Evolutionary conservation across 2,113 vertebrate genomes (phyloP).

Genomic region (Bolborhynchus lineola): DNA sequence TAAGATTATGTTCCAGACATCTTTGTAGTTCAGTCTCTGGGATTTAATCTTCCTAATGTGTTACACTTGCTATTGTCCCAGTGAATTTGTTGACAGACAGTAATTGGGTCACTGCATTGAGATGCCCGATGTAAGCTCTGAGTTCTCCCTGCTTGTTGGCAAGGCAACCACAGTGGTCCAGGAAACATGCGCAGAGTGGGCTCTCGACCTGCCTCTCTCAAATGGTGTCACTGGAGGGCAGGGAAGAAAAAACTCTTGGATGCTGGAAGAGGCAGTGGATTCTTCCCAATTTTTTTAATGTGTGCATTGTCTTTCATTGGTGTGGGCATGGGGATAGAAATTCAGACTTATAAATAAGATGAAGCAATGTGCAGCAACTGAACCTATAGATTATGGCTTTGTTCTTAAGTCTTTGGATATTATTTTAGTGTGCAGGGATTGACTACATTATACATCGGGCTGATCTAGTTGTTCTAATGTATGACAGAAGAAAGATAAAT

Average conservation of each 20-base stretch:
- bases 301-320: background rate
- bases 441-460: background rate
- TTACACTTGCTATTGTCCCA: conserved; percentile 84
- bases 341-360: background rate
- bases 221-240: conserved; percentile 64
- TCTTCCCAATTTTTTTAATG: background rate
- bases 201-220: conserved; percentile 56
- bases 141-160: conserved; percentile 84
- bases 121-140: conserved; percentile 80
- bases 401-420: background rate
- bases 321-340: background rate
- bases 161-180: conserved; percentile 91
- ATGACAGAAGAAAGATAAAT: conserved; percentile 1
- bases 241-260: background rate
- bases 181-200: conserved; percentile 86
- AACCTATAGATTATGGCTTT: background rate
- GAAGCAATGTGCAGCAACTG: background rate
- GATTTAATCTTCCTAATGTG: conserved; percentile 77
- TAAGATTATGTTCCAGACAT: conserved; percentile 29
- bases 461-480: background rate
- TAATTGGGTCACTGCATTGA: conserved; percentile 96
- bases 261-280: background rate
- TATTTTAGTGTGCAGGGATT: background rate
- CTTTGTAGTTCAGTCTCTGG: conserved; percentile 28
- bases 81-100: conserved; percentile 92